phyloP scores from a whole-genome alignment of 2,888 invertebrate genomes.

The Oxytorus armatus region DNA sequence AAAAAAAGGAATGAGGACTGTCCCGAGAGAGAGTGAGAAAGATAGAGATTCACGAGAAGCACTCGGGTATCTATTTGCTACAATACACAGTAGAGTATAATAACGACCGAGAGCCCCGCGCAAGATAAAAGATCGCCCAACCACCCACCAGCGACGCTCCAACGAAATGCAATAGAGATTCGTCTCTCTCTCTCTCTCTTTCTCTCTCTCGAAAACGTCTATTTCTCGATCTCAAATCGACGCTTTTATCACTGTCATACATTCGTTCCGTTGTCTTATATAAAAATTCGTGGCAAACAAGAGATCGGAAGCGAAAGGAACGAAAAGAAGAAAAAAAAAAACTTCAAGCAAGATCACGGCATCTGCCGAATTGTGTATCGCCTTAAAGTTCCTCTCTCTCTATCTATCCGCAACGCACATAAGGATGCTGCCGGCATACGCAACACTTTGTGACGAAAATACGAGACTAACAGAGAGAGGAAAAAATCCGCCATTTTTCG shows the following conservation, averaged over 20 bases:
- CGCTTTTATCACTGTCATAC: neutral
- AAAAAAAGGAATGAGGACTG: conserved; percentile 4
- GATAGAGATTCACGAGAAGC: conserved; percentile 32
- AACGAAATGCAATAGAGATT: neutral
- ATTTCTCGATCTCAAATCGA: neutral
- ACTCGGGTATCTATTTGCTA: conserved; percentile 59
- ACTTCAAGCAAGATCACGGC: neutral
- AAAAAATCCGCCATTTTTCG: neutral
- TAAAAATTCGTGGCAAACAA: conserved; percentile 31
- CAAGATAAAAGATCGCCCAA: conserved; percentile 34
- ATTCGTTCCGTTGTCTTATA: neutral
- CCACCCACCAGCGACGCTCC: conserved; percentile 20
- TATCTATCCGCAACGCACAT: conserved; percentile 15
- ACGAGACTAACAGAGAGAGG: conserved; percentile 2
- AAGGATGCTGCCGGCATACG: neutral
- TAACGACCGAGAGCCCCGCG: conserved; percentile 22
- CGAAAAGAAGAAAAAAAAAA: neutral
- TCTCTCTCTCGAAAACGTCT: no score
- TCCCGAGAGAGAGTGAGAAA: conserved; percentile 21
- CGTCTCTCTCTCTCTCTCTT: conserved; percentile 1
- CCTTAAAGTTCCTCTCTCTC: conserved; percentile 24
- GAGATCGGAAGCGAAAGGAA: conserved; percentile 2
- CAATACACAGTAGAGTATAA: conserved; percentile 36
- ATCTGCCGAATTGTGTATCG: conserved; percentile 30
- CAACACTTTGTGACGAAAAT: no score